A percentile compares a stretch with the other conserved stretches of the same genome.
Evolutionary conservation across 35 echinoderm and acorn worm genomes (phyloP).

Genomic region (Holothuria glaberrima): DNA sequence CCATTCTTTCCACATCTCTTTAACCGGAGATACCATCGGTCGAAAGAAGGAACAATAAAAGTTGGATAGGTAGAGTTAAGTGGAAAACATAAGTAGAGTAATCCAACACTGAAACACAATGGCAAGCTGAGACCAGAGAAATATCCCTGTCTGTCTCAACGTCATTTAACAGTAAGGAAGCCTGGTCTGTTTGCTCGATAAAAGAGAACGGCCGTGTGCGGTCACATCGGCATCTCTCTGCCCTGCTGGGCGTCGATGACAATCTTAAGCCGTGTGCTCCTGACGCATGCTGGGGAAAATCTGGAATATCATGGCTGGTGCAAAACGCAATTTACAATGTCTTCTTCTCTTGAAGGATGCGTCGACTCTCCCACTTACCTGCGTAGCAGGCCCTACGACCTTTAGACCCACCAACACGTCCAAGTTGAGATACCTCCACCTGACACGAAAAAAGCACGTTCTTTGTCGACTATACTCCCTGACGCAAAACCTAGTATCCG

Average conservation of each 20-base stretch:
- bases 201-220: conserved; percentile 44
- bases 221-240: background rate
- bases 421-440: no score
- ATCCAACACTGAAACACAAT: conserved; percentile 12
- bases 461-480: no score
- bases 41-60: background rate
- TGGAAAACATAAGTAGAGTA: conserved; percentile 21
- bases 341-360: no score
- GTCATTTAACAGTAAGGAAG: background rate
- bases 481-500: no score
- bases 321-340: background rate
- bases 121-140: conserved; percentile 20
- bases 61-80: background rate
- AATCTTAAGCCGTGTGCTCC: conserved; percentile 18
- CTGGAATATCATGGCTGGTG: conserved; percentile 15
- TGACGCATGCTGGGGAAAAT: conserved; percentile 30
- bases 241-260: conserved; percentile 37
- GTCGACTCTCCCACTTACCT: no score
- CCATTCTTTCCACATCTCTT: no score
- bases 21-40: no score
- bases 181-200: conserved; percentile 38
- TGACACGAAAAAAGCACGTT: no score
- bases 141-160: no score
- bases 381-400: no score
- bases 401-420: no score